phyloP scores from a whole-genome alignment of 1,140 invertebrate species.

The Macrocentrus cingulum region DNA sequence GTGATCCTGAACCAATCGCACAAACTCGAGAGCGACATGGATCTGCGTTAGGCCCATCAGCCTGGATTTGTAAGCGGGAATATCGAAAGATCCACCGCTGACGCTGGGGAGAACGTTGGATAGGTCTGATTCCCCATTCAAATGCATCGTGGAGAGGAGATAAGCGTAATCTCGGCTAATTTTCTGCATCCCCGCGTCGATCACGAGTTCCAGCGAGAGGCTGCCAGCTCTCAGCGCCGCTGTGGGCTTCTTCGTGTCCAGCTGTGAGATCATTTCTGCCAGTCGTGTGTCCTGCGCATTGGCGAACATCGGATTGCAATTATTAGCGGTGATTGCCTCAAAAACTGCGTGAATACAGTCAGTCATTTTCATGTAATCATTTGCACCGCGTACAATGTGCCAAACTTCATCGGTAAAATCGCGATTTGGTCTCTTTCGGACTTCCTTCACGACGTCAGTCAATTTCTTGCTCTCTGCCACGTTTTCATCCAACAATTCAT shows the following conservation, averaged over 20 bases:
- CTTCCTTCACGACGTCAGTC: constrained; percentile 30
- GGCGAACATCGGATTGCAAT: constrained; percentile 32
- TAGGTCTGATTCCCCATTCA: constrained; percentile 38
- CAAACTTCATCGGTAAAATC: constrained; percentile 51
- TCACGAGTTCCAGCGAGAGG: constrained; percentile 44
- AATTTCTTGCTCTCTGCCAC: constrained; percentile 34
- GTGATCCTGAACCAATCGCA: constrained; percentile 43
- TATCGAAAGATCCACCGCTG: constrained; percentile 31
- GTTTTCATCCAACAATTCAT: constrained; percentile 19
- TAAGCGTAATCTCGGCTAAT: constrained; percentile 46
- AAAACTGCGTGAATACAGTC: constrained; percentile 39
- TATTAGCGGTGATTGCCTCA: constrained; percentile 30
- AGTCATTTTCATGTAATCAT: constrained; percentile 37
- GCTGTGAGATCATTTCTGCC: constrained; percentile 34
- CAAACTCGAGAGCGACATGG: constrained; percentile 48
- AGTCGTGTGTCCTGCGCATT: constrained; percentile 43
- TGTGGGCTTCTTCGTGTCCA: constrained; percentile 29
- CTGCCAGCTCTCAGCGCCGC: constrained; percentile 35
- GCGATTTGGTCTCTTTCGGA: constrained; percentile 37
- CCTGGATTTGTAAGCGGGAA: constrained; percentile 33
- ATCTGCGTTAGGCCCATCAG: constrained; percentile 42
- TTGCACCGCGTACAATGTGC: constrained; percentile 38
- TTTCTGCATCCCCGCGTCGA: constrained; percentile 51
- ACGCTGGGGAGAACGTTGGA: constrained; percentile 33
- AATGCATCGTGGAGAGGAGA: constrained; percentile 37